Conservation (phyloP, 2,888 invertebrate genomes). For the Xanthorhoe spadicearia region DNA sequence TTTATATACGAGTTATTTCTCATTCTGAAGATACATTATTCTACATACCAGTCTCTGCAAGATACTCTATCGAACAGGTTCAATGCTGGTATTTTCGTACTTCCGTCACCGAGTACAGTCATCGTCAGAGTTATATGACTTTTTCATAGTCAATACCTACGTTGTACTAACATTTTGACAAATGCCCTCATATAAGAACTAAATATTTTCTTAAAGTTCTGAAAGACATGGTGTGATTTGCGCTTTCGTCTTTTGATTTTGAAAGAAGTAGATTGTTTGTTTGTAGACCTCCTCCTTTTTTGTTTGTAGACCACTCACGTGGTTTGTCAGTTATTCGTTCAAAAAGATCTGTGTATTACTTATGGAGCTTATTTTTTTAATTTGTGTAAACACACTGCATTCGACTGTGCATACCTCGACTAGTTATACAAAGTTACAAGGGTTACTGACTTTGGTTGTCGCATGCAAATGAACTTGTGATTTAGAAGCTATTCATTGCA, state of each 20-base stretch:
- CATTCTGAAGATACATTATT: neutral
- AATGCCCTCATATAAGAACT: too few species aligned
- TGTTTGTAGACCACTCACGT: too few species aligned
- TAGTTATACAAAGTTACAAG: constrained; percentile 17
- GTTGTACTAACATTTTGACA: too few species aligned
- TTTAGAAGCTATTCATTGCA: constrained; percentile 27
- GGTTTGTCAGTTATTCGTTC: too few species aligned
- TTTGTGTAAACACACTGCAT: neutral
- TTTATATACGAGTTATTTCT: neutral
- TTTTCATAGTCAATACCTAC: neutral
- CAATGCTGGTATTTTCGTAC: constrained; percentile 8
- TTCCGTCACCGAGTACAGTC: constrained; percentile 18
- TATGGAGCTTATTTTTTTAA: too few species aligned
- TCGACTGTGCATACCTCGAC: constrained; percentile 6
- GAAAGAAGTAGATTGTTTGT: too few species aligned
- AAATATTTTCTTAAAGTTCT: too few species aligned
- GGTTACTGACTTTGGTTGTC: constrained; percentile 30
- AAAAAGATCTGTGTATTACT: too few species aligned
- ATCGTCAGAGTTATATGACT: neutral
- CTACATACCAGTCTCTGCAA: neutral
- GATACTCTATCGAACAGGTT: constrained; percentile 7
- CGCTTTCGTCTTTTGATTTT: neutral
- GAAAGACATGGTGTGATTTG: too few species aligned
- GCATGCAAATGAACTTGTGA: constrained; percentile 31
- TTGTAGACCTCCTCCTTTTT: too few species aligned